Percentiles rank a stretch among this genome's conserved stretches.
phyloP scores from a whole-genome alignment of 2,113 vertebrate genomes.

The Eurystomus gularis region DNA sequence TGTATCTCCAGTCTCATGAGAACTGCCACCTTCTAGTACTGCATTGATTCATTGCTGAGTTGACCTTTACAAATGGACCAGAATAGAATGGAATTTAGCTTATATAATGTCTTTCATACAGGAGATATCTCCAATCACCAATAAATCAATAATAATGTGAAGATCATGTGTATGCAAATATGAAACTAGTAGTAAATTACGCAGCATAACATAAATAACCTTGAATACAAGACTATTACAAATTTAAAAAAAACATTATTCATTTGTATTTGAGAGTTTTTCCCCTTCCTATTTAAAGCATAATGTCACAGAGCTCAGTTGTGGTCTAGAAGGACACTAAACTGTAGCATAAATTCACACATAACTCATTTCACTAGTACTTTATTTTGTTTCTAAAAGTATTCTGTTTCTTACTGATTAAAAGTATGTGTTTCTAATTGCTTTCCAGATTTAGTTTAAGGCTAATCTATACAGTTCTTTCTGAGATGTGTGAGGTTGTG shows the following conservation, averaged over 20 bases:
- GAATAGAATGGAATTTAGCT: neutral
- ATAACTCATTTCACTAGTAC: neutral
- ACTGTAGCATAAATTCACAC: neutral
- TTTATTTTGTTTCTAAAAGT: neutral
- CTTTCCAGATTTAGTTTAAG: neutral
- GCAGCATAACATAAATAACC: neutral
- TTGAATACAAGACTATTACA: neutral
- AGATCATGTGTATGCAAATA: neutral
- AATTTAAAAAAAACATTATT: neutral
- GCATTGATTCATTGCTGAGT: constrained; percentile 33
- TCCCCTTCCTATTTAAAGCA: neutral
- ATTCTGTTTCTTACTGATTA: neutral
- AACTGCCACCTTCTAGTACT: neutral
- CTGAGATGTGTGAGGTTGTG: neutral
- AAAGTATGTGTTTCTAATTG: neutral
- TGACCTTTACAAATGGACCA: constrained; percentile 31
- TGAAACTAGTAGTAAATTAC: neutral
- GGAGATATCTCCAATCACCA: neutral
- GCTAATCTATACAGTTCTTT: neutral
- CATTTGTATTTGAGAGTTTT: neutral
- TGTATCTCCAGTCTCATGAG: constrained; percentile 25
- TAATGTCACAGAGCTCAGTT: neutral
- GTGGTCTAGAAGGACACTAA: neutral
- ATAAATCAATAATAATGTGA: neutral
- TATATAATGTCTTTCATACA: neutral